Base-by-base conservation (phyloP, 2,113 vertebrate genomes). In the Daphoenositta chrysoptera region DNA sequence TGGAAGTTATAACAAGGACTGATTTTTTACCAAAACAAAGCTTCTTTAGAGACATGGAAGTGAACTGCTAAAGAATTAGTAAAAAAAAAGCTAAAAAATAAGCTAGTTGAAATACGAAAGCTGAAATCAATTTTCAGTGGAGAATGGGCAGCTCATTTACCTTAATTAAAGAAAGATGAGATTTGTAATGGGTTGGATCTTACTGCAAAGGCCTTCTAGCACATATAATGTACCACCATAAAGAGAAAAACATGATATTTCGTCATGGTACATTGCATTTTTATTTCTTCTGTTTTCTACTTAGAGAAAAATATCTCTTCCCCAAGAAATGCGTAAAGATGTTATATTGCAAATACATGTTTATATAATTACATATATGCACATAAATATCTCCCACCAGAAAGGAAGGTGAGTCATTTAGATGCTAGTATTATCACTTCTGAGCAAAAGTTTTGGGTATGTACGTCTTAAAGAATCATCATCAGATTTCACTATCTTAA, bases 401-500 rank as follows among this genome's bases (percentile, higher is more conserved):
- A 83, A 76, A 86, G 66, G 85, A 92, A 86, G 54, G 69, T 93
- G 94, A 96, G 90, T 96, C 92, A 95, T 66, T 92, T 44, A 53
- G 58, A 80, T 80, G 70, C 69, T 84, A 11, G 40, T 63, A 40
- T 92, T 82, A 86, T 83, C 75, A 58, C 54, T 88, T 88, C 50
- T 50, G 71, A 95, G 71, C 58, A 83, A 86, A 96, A 94, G 83
- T 93, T 90, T 65, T 42, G 60, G 79, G 68, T 39, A 4, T 90
- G 60, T 73, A 22, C 51, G 94, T 90, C 90, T 69, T 90, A 83
- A 93, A 88, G 94, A 86, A 83, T 86, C 85, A 88, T 92, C 58
- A 88, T 94, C 90, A 81, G 66, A 88, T 95, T 94, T 95, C 96
- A 86, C 63, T 35, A 78, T 91, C 94, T 85, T 86, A 76, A 69